Conservation (phyloP, 2,888 invertebrate genomes). For the Eilema griseolum region DNA sequence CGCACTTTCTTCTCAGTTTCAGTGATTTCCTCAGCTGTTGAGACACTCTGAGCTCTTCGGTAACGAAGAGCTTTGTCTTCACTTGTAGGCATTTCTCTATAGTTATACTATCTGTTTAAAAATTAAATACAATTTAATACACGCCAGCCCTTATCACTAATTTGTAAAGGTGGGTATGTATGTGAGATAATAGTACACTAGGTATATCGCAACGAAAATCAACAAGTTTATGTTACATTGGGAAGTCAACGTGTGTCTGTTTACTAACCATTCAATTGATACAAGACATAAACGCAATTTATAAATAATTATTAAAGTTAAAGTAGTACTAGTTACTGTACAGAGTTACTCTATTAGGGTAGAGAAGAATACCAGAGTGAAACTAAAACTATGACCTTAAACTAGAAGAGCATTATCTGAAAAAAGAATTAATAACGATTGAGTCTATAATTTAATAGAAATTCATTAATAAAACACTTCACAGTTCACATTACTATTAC, state of each 20-base stretch:
- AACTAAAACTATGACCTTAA: neutral
- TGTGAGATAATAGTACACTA: neutral
- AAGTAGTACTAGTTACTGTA: neutral
- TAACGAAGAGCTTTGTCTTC: slow-evolving; percentile 88
- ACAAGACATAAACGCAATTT: neutral
- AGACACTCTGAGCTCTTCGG: slow-evolving; percentile 94
- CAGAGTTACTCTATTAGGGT: neutral
- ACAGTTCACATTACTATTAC: neutral
- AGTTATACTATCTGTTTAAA: neutral
- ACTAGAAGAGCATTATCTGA: neutral
- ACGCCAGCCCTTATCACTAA: neutral
- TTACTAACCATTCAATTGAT: neutral
- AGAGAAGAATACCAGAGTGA: neutral
- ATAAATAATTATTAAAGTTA: neutral
- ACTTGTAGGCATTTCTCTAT: slow-evolving; percentile 66
- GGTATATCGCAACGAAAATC: neutral
- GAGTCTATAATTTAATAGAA: neutral
- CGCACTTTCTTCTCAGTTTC: slow-evolving; percentile 93
- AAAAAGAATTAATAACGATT: neutral
- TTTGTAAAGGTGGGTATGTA: slow-evolving; percentile 16
- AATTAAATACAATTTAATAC: neutral
- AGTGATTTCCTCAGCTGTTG: slow-evolving; percentile 95
- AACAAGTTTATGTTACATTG: neutral
- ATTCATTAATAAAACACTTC: neutral
- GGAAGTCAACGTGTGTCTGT: neutral